These are phyloP conservation scores for Drosophila monieri DNA, from an alignment of 2,888 invertebrate species.

Conservation along the genomic window DNA sequence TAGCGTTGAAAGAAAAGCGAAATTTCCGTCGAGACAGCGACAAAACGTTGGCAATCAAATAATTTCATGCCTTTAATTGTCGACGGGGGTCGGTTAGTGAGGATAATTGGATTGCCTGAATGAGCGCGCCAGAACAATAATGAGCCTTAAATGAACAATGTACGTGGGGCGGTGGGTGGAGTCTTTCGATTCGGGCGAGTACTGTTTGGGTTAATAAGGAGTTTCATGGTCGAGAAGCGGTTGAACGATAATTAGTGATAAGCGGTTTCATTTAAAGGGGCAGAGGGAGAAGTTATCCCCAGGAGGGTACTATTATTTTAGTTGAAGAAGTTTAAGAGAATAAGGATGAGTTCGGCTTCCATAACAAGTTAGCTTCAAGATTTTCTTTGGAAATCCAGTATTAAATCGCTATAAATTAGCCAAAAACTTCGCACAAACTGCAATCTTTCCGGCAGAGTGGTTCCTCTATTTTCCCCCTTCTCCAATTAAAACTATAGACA, in stretches of 20 bases:
- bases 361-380: not conserved
- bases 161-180: constrained; percentile 9
- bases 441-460: not conserved
- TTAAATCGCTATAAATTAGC: not conserved
- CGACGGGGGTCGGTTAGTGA: constrained; percentile 40
- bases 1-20: constrained; percentile 66
- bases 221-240: constrained; percentile 23
- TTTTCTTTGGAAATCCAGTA: not conserved
- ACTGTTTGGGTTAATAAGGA: constrained; percentile 35
- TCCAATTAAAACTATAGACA: constrained; percentile 1
- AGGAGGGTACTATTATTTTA: too few relatives aligned
- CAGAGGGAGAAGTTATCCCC: not conserved
- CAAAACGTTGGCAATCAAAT: constrained; percentile 67
- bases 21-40: constrained; percentile 59
- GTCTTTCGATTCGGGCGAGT: constrained; percentile 2
- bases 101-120: constrained; percentile 48
- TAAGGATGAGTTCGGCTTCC: not conserved
- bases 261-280: constrained; percentile 11
- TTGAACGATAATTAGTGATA: constrained; percentile 32
- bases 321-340: too few relatives aligned
- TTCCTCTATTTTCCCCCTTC: not conserved
- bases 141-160: constrained; percentile 47
- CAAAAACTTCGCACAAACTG: not conserved
- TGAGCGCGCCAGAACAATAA: constrained; percentile 47
- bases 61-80: constrained; percentile 72